Conservation (phyloP, 2,888 invertebrate genomes). For the Melangyna quadrimaculata region DNA sequence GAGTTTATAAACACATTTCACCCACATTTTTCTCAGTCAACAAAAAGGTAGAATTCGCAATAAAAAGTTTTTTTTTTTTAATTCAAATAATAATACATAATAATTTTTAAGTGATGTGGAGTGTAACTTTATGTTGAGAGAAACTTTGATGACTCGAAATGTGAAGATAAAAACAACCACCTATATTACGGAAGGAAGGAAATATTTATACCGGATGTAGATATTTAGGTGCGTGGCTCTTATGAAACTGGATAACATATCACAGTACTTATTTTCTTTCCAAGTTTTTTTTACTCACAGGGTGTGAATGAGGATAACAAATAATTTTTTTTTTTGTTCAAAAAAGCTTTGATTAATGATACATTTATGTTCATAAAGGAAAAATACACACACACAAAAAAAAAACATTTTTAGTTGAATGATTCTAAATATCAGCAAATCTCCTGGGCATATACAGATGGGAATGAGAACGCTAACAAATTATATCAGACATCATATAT, state of each 20-base stretch:
- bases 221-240: conserved; percentile 7
- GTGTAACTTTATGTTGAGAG: background rate
- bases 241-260: background rate
- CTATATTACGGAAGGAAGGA: background rate
- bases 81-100: too few species aligned
- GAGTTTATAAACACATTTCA: too few species aligned
- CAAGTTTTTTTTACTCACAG: background rate
- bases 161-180: conserved; percentile 3
- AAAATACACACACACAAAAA: too few species aligned
- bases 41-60: too few species aligned
- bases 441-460: too few species aligned
- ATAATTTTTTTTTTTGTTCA: background rate
- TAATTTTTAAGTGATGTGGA: background rate
- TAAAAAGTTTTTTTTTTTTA: too few species aligned
- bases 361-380: background rate
- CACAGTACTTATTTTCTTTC: background rate
- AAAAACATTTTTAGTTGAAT: background rate
- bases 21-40: too few species aligned
- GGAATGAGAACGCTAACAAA: too few species aligned
- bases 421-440: background rate
- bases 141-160: background rate
- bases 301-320: background rate
- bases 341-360: background rate
- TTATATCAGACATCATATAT: too few species aligned
- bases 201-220: conserved; percentile 2